Base-by-base conservation (phyloP, 2,888 invertebrate genomes). In the Pegoplata infirma region DNA sequence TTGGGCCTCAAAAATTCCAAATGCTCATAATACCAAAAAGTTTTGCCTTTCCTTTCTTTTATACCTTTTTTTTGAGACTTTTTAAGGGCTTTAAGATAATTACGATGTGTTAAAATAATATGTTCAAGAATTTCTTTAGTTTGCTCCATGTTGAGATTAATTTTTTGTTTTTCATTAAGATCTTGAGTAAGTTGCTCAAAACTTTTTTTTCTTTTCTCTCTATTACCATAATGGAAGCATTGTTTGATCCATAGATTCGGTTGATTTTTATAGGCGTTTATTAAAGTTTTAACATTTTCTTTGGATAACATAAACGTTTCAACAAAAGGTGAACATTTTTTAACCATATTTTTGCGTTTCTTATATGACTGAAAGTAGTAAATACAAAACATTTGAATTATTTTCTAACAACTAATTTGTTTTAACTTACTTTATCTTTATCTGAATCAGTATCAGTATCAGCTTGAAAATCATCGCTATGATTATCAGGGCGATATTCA, bases 1-100 rank as follows among this genome's bases (percentile, higher is more conserved):
- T 63, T 73, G 6, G 78, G 64, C 6, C 68, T 69, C 25, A 78
- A 23, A 8, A 78, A 78, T 17, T 69, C 46, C 19, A 78, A 53
- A 36, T 64, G 58, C 5, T 64, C 58, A n/a, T 59, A 68, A 28
- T 66, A 79, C 79, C 79, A 71, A 10, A 12, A 2, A 7, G 14
- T 28, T 46, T 59, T 25, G 46, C 61, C 14, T 16, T 23, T 4
- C 5, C 32, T 58, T 63, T 76, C 63, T 68, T 76, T 21, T 40
- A n/a, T 40, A n/a, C 36, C 4, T n/a, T 32, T 69, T 76, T 69
- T 59, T 36, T 32, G 32, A 58, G 66, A 2, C 25, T 16, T 61
- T 55, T 36, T 14, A 55, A 47, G 32, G 46, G n/a, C 3, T 40
- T 40, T 40, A n/a, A n/a, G n/a, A 5, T 40, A 12, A n/a, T 40